These are phyloP conservation scores for Yponomeuta cagnagella DNA, from an alignment of 2,888 invertebrate genomes.

Conservation along the genomic window DNA sequence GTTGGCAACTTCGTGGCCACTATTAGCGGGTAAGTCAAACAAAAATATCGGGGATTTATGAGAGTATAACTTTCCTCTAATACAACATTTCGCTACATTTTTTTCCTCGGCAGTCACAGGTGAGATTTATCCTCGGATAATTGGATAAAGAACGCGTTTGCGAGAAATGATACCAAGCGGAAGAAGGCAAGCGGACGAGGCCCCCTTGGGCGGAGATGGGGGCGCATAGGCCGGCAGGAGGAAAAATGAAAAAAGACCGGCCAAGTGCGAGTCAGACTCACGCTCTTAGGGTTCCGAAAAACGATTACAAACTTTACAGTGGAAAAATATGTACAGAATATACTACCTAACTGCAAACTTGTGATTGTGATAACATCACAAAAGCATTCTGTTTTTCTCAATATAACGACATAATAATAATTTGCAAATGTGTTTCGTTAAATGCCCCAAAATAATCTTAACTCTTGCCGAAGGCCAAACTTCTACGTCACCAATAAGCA, in stretches of 20 bases:
- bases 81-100: conserved; percentile 57
- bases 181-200: conserved; percentile 35
- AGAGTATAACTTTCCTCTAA: conserved; percentile 57
- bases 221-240: conserved; percentile 2
- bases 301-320: too few relatives aligned
- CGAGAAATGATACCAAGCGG: conserved; percentile 68
- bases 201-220: conserved; percentile 8
- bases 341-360: too few relatives aligned
- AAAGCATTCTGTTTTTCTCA: too few relatives aligned
- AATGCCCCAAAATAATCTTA: too few relatives aligned
- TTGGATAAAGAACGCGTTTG: conserved; percentile 74
- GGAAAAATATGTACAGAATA: too few relatives aligned
- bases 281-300: too few relatives aligned
- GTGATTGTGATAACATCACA: too few relatives aligned
- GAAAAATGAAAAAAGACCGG: background rate
- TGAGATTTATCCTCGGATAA: conserved; percentile 75
- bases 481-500: too few relatives aligned
- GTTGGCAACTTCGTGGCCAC: conserved; percentile 1
- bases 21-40: conserved; percentile 39
- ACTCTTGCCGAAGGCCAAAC: too few relatives aligned
- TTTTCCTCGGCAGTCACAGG: conserved; percentile 70
- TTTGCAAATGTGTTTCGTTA: too few relatives aligned
- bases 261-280: too few relatives aligned
- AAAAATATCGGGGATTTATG: conserved; percentile 48
- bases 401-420: too few relatives aligned